Evolutionary conservation across 2,888 invertebrate genomes (phyloP), one percentile per base, ranked within the genome.

Genomic region (Nesidiocoris tenuis): DNA sequence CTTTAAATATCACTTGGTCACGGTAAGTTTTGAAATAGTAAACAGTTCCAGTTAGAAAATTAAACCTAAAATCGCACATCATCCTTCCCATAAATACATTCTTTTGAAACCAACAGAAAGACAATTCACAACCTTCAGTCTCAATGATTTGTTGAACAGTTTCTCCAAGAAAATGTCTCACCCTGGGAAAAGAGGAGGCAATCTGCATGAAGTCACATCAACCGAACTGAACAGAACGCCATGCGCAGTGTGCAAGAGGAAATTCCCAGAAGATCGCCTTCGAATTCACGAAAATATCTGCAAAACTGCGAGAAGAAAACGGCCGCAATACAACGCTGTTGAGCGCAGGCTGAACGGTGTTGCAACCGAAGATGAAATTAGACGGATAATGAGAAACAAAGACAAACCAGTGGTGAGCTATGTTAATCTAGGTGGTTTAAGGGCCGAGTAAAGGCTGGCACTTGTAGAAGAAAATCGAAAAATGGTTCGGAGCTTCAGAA

Each of bases 221-320:
- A 59, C 23, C 23, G 70, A 70, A 0, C n/a, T 72, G 54, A 72
- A 63, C n/a, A 25, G 72, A 21, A 21, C 19, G 1, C 64, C 72
- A 1, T 72, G 72, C 63, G n/a, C 5, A 16, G 63, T 72, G 19
- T 72, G 72, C 55, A 61, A 72, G n/a, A 19, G 72, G 22, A 72
- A 72, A 23, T 72, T 72, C 21, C 72, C 72, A 5, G 72, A 72
- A 64, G 72, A 72, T 22, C 39, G 72, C 9, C 17, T 63, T 12
- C 61, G 39, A 55, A 63, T 72, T 63, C 72, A 72, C 21, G 63
- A 63, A 72, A 54, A 72, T 55, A 72, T 72, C n/a, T 72, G 72
- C 21, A 25, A 55, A 39, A 72, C n/a, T n/a, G 39, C 61, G 3
- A 54, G 16, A n/a, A 72, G 25, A 21, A 72, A 63, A 55, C 17